Evolutionary conservation across 2,888 invertebrate genomes (phyloP).

Genomic region (Pyrgus malvae): DNA sequence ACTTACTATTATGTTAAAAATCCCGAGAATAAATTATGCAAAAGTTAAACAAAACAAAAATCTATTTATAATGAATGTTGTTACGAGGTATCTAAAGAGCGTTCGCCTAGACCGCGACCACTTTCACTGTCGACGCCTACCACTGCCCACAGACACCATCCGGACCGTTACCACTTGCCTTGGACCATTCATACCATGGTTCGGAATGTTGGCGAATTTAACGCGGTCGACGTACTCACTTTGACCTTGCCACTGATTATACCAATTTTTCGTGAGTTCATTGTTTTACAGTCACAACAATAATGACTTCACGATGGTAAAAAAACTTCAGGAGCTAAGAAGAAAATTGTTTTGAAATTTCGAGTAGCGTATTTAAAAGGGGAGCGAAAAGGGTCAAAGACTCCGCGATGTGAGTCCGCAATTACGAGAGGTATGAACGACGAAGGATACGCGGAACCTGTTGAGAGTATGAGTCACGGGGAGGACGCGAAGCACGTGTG

Average conservation of each 20-base stretch:
- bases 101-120: slow-evolving; percentile 57
- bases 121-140: slow-evolving; percentile 68
- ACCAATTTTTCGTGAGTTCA: slow-evolving; percentile 1
- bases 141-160: slow-evolving; percentile 44
- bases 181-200: slow-evolving; percentile 22
- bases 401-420: slow-evolving; percentile 8
- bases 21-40: neutral
- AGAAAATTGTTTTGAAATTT: neutral
- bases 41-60: neutral
- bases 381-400: neutral
- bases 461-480: slow-evolving; percentile 43
- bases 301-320: too few species aligned
- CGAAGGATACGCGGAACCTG: slow-evolving; percentile 44
- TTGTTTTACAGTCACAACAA: slow-evolving; percentile 20
- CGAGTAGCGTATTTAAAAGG: neutral
- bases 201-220: slow-evolving; percentile 25
- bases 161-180: slow-evolving; percentile 30
- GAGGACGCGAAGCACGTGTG: slow-evolving; percentile 43
- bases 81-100: slow-evolving; percentile 36
- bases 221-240: slow-evolving; percentile 10
- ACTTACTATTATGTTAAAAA: neutral
- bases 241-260: slow-evolving; percentile 18
- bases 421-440: slow-evolving; percentile 25
- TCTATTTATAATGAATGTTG: neutral
- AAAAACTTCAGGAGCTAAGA: too few species aligned